Evolutionary conservation across 2,888 invertebrate species (phyloP).

Genomic region (Tinea trinotella): DNA sequence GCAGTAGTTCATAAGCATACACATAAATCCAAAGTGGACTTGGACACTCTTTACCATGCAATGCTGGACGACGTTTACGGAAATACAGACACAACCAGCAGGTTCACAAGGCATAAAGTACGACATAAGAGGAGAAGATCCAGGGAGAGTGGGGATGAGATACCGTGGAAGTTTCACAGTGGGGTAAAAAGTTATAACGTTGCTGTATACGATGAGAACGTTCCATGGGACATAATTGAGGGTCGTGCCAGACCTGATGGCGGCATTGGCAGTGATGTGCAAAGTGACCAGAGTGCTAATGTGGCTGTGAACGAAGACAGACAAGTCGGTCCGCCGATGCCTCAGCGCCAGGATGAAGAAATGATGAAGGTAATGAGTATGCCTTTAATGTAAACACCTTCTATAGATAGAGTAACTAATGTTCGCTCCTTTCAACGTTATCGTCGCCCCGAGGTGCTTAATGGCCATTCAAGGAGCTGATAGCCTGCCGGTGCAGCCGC

Average conservation of each 20-base stretch:
- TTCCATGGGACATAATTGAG: constrained; percentile 66
- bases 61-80: constrained; percentile 56
- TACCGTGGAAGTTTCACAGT: constrained; percentile 68
- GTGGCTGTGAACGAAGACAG: constrained; percentile 42
- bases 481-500: constrained; percentile 49
- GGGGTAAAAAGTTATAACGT: constrained; percentile 67
- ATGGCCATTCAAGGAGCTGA: constrained; percentile 59
- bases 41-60: constrained; percentile 52
- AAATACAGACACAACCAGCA: constrained; percentile 37
- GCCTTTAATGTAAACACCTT: constrained; percentile 39
- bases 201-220: constrained; percentile 65
- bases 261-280: constrained; percentile 57
- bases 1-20: constrained; percentile 20
- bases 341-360: constrained; percentile 52
- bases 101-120: constrained; percentile 59
- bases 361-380: constrained; percentile 37
- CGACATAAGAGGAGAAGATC: constrained; percentile 63
- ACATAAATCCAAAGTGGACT: constrained; percentile 50
- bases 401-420: constrained; percentile 32
- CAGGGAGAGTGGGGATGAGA: constrained; percentile 46
- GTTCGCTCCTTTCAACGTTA: constrained; percentile 49
- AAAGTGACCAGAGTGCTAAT: constrained; percentile 53
- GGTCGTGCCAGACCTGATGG: constrained; percentile 35
- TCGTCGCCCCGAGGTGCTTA: constrained; percentile 64
- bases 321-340: constrained; percentile 57